phyloP scores from a whole-genome alignment of 1,140 invertebrate genomes.

The Lamellibrachia luymesi region DNA sequence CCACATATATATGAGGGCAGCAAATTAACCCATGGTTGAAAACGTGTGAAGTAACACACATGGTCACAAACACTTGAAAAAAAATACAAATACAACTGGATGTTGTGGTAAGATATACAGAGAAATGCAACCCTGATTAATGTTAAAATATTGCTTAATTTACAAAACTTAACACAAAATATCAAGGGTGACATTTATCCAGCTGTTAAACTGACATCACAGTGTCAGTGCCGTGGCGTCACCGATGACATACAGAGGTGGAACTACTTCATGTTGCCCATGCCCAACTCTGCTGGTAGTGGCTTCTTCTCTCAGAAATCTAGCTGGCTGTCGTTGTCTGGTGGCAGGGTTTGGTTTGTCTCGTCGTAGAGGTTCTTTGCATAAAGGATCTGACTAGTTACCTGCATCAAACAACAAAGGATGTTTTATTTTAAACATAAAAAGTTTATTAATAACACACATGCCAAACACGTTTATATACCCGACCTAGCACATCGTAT shows the following conservation, averaged over 20 bases:
- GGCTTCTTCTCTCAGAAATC: constrained; percentile 22
- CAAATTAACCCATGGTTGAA: not conserved
- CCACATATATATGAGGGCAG: not conserved
- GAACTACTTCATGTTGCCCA: not conserved
- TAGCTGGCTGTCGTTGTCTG: constrained; percentile 28
- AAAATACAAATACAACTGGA: not conserved
- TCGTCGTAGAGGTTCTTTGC: constrained; percentile 84
- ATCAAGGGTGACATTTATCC: not conserved
- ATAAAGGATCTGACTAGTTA: constrained; percentile 76
- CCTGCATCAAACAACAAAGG: constrained; percentile 50
- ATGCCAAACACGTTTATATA: no score
- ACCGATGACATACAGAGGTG: no score
- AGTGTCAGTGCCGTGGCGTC: no score
- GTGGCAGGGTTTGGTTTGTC: constrained; percentile 61
- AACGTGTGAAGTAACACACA: not conserved
- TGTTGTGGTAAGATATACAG: not conserved
- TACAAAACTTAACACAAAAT: not conserved
- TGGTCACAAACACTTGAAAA: not conserved
- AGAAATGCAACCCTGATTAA: not conserved
- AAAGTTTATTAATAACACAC: not conserved
- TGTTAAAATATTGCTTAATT: constrained; percentile 10
- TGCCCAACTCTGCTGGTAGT: not conserved
- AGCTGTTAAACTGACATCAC: not conserved
- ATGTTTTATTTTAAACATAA: not conserved
- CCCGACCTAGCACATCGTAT: no score